Conservation (phyloP, 2,888 invertebrate genomes). For the Himalopsyche japonica region DNA sequence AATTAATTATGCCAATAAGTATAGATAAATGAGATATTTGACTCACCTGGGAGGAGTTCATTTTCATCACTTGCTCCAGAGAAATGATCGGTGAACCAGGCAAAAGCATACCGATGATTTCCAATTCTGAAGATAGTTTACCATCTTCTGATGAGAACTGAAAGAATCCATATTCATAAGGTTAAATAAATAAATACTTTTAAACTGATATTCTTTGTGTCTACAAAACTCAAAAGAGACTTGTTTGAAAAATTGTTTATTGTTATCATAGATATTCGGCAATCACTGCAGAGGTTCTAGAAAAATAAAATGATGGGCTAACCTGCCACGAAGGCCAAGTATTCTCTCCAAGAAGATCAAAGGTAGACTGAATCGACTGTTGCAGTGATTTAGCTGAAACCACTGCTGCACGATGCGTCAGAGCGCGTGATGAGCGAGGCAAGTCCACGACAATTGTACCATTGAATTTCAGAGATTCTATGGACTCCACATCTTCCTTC, state of each 20-base stretch:
- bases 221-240: not conserved
- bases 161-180: conserved; percentile 10
- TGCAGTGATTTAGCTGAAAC: conserved; percentile 43
- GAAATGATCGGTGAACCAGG: conserved; percentile 74
- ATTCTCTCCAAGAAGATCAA: conserved; percentile 43
- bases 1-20: too few relatives aligned
- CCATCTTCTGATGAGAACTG: conserved; percentile 23
- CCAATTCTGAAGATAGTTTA: conserved; percentile 50
- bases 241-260: too few relatives aligned
- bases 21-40: too few relatives aligned
- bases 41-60: conserved; percentile 44
- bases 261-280: too few relatives aligned
- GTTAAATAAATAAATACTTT: too few relatives aligned
- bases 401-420: not conserved
- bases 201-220: not conserved
- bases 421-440: conserved; percentile 45
- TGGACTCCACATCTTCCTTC: conserved; percentile 40
- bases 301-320: not conserved
- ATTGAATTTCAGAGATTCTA: conserved; percentile 47
- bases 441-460: conserved; percentile 49
- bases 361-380: conserved; percentile 43
- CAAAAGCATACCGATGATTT: conserved; percentile 74
- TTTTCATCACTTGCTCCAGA: conserved; percentile 47
- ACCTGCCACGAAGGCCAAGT: conserved; percentile 51
- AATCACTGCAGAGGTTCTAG: too few relatives aligned